These are phyloP conservation scores for Heteromyza rotundicornis DNA, from an alignment of 2,888 invertebrate species.

Conservation along the genomic window DNA sequence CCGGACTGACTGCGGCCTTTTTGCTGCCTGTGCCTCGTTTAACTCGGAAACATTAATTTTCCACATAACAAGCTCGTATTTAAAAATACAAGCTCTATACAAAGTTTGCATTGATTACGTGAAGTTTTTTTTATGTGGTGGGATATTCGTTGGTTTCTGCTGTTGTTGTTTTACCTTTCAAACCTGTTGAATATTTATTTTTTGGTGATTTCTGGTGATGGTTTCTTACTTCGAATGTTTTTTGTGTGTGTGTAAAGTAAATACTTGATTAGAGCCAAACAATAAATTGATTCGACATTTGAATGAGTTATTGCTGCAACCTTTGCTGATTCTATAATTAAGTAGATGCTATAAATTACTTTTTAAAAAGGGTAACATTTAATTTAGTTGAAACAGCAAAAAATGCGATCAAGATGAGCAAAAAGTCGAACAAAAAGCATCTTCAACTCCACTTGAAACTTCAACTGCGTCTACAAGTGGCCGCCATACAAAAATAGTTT, in stretches of 20 bases:
- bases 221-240: too few species aligned
- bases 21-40: background rate
- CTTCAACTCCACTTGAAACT: background rate
- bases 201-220: background rate
- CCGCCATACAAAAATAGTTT: background rate
- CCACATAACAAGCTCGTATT: slow-evolving; percentile 37
- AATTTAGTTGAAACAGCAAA: background rate
- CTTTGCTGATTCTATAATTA: background rate
- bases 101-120: background rate
- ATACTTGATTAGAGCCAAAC: background rate
- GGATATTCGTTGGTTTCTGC: background rate
- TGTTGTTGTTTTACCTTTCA: background rate
- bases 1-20: background rate
- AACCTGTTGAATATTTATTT: slow-evolving; percentile 3
- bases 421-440: background rate
- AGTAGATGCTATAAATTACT: background rate
- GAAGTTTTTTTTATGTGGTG: background rate
- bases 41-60: slow-evolving; percentile 38
- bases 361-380: background rate
- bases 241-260: background rate
- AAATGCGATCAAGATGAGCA: background rate
- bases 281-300: background rate
- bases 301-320: background rate
- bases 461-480: background rate
- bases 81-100: background rate